Evolutionary conservation across 1,140 invertebrate genomes (phyloP).

Genomic region (Penaeus vannamei): DNA sequence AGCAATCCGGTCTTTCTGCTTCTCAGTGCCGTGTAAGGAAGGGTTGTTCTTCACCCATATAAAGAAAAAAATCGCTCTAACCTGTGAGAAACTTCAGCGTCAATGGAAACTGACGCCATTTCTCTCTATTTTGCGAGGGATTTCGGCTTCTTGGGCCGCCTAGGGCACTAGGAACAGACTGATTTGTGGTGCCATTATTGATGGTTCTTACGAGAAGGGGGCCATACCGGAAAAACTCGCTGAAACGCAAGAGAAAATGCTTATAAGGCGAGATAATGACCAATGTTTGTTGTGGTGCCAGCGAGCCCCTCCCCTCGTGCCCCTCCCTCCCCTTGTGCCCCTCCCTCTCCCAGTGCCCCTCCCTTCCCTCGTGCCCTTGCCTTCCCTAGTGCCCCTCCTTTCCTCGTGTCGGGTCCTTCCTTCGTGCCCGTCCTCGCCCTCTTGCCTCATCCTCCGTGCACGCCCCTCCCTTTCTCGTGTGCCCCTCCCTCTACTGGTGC

Average conservation of each 20-base stretch:
- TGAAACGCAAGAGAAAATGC: not conserved
- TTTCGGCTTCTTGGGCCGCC: not conserved
- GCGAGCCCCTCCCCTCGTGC: conserved; percentile 18
- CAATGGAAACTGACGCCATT: conserved; percentile 60
- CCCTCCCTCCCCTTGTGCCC: not conserved
- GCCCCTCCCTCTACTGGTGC: too few species aligned
- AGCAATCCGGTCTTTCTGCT: too few species aligned
- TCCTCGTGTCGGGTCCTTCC: too few species aligned
- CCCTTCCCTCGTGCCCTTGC: not conserved
- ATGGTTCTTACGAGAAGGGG: too few species aligned
- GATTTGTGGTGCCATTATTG: too few species aligned
- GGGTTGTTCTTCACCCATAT: not conserved
- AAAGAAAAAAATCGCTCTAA: not conserved
- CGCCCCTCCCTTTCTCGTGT: too few species aligned
- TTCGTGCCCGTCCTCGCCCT: too few species aligned
- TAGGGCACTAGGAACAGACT: too few species aligned
- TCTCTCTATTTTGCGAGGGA: conserved; percentile 44
- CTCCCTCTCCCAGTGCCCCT: conserved; percentile 22
- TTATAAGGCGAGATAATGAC: not conserved
- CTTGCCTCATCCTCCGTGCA: too few species aligned
- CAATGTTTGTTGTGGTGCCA: conserved; percentile 47
- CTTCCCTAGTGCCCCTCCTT: too few species aligned
- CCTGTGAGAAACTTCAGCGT: conserved; percentile 1
- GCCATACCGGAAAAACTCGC: too few species aligned
- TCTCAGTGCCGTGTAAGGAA: not conserved